phyloP scores from a whole-genome alignment of 1,140 invertebrate species.

The Helicoverpa zea region DNA sequence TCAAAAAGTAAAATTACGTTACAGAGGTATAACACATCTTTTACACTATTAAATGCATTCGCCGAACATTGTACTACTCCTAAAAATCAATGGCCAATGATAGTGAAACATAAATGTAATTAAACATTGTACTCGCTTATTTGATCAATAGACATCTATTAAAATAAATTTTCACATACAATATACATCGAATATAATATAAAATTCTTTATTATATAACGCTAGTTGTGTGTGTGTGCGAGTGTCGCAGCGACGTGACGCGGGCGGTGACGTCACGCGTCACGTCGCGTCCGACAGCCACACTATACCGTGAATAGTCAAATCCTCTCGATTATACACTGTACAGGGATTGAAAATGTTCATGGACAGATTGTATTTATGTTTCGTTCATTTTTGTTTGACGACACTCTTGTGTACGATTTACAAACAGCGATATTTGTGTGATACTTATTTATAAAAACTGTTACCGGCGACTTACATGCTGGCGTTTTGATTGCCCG shows the following conservation, averaged over 20 bases:
- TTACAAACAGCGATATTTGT: constrained; percentile 9
- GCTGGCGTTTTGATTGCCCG: no score
- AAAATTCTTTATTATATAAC: constrained; percentile 69
- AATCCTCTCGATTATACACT: constrained; percentile 69
- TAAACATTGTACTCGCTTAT: constrained; percentile 77
- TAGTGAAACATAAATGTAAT: constrained; percentile 62
- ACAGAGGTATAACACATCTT: constrained; percentile 64
- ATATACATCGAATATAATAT: constrained; percentile 81
- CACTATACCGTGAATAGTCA: constrained; percentile 52
- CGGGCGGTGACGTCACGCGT: no score
- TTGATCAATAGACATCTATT: constrained; percentile 74
- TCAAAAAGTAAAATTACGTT: constrained; percentile 68
- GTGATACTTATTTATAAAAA: not conserved
- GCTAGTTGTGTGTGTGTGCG: constrained; percentile 50
- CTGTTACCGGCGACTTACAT: not conserved
- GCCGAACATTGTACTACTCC: constrained; percentile 74
- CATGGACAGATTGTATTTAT: constrained; percentile 49
- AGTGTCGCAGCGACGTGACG: constrained; percentile 2
- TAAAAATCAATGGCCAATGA: constrained; percentile 65
- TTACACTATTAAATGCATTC: constrained; percentile 81
- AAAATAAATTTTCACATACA: constrained; percentile 76
- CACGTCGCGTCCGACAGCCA: constrained; percentile 9
- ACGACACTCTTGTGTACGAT: constrained; percentile 33
- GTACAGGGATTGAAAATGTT: constrained; percentile 64
- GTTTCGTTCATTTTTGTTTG: constrained; percentile 29